phyloP scores from a whole-genome alignment of 2,113 vertebrate genomes.

The Bettongia penicillata region DNA sequence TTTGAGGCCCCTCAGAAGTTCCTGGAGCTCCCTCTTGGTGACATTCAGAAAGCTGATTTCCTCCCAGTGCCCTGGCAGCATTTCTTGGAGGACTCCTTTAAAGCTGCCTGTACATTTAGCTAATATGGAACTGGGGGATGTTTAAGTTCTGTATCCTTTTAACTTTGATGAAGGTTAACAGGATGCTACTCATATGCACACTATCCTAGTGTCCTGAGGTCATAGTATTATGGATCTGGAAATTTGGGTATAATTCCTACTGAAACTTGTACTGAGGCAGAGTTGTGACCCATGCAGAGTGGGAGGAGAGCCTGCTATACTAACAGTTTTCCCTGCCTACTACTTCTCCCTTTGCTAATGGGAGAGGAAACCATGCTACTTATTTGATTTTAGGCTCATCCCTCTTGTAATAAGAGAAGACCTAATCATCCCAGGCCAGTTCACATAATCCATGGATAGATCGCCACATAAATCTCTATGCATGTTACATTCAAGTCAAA shows the following conservation, averaged over 20 bases:
- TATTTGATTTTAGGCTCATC: neutral
- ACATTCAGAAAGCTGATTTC: neutral
- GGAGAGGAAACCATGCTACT: neutral
- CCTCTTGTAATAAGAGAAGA: neutral
- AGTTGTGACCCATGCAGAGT: neutral
- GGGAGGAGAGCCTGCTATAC: neutral
- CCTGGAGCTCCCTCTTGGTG: neutral
- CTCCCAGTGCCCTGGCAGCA: neutral
- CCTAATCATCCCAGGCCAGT: neutral
- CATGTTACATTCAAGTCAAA: neutral
- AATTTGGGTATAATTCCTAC: neutral
- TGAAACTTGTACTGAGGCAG: neutral
- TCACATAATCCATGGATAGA: neutral
- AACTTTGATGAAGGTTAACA: slow-evolving; percentile 7
- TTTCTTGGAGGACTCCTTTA: slow-evolving; percentile 9
- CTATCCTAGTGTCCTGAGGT: neutral
- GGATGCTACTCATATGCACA: neutral
- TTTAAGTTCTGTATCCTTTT: neutral
- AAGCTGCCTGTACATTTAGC: neutral
- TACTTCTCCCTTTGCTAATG: neutral
- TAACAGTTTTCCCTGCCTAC: neutral
- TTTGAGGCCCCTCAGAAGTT: neutral
- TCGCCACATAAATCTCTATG: neutral
- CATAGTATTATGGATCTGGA: neutral
- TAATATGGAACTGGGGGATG: neutral